phyloP scores from a whole-genome alignment of 2,888 invertebrate genomes.

The Volucella bombylans region DNA sequence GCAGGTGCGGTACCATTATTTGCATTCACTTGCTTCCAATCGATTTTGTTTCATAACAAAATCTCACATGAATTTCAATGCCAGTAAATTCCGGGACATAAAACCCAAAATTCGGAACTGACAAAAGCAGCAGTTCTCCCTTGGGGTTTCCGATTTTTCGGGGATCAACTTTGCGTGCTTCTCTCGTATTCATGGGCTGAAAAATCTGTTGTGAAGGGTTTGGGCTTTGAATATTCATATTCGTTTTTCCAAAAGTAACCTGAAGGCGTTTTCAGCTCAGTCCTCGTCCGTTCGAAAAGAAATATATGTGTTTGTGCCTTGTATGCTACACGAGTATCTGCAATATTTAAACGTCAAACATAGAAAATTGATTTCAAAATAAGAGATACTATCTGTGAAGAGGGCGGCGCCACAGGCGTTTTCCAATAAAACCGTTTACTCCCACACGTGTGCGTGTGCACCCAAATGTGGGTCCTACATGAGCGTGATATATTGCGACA shows the following conservation, averaged over 20 bases:
- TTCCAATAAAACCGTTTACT: not conserved
- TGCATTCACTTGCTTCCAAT: not conserved
- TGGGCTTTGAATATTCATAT: slow-evolving; percentile 34
- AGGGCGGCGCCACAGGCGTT: not conserved
- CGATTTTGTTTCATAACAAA: slow-evolving; percentile 3
- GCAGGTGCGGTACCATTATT: not conserved
- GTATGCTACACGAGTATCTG: no score
- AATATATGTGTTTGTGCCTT: no score
- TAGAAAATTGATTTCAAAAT: slow-evolving; percentile 49
- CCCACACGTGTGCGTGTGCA: not conserved
- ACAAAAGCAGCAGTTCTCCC: slow-evolving; percentile 3
- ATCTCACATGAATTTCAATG: slow-evolving; percentile 5
- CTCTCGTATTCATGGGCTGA: not conserved
- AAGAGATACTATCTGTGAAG: slow-evolving; percentile 35
- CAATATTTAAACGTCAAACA: not conserved
- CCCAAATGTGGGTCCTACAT: no score
- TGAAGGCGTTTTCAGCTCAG: not conserved
- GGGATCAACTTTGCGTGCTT: not conserved
- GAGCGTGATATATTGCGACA: not conserved
- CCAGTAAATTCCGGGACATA: slow-evolving; percentile 14
- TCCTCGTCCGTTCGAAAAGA: not conserved
- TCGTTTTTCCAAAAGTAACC: not conserved
- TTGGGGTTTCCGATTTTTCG: slow-evolving; percentile 1
- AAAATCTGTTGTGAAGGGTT: not conserved
- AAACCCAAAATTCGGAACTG: not conserved